A percentile compares a stretch with the other conserved stretches of the same genome.
Conservation (phyloP, 2,113 vertebrate genomes). For the Amblyornis subalaris region DNA sequence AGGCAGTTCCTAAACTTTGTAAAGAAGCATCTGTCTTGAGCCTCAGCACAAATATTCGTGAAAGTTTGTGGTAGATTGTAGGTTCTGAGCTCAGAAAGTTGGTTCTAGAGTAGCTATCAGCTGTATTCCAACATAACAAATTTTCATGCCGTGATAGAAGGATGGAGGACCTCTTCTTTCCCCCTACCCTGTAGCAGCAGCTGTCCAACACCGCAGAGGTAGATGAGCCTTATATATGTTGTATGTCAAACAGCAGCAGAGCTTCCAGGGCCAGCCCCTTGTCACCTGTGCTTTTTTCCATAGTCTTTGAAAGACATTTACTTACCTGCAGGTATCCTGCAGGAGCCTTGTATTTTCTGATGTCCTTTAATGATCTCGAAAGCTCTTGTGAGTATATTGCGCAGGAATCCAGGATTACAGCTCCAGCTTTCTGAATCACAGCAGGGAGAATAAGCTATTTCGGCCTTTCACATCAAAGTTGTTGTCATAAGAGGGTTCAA, state of each 20-base stretch:
- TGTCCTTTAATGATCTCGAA: neutral
- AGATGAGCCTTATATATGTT: neutral
- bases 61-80: neutral
- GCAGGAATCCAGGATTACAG: neutral
- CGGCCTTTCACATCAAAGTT: neutral
- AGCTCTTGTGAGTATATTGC: neutral
- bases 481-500: neutral
- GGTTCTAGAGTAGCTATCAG: neutral
- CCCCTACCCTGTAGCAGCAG: rapidly evolving
- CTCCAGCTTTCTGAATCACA: neutral
- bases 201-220: rapidly evolving
- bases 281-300: neutral
- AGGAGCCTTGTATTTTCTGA: neutral
- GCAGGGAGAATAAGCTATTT: neutral
- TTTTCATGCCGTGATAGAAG: neutral
- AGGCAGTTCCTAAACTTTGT: neutral
- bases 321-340: neutral
- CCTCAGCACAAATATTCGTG: neutral
- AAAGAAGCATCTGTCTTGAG: neutral
- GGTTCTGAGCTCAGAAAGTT: neutral
- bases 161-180: neutral
- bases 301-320: neutral
- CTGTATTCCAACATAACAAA: neutral
- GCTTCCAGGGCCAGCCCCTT: neutral
- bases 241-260: neutral